Base-by-base conservation (phyloP, 2,888 invertebrate species). In the Cheilosia urbana region DNA sequence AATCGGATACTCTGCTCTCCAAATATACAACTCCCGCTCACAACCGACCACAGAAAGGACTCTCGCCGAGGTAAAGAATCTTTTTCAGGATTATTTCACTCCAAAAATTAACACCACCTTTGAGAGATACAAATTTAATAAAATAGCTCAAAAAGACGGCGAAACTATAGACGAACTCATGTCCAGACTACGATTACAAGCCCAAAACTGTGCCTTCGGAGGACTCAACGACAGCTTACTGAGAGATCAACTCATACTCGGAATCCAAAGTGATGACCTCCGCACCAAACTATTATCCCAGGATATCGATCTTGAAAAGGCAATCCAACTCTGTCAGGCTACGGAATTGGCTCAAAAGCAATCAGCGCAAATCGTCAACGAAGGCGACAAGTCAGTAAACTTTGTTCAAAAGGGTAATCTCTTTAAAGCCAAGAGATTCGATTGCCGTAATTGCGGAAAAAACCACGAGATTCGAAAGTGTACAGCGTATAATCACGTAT, bases 51-150 rank as follows among this genome's bases (percentile, higher is more conserved):
- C 60, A 6, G 11, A 71, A 15, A 49, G 37, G 21, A 75, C 57
- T 19, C 45, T 58, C 7, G 37, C 13, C 17, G 24, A 63, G 55
- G 55, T 68, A 69, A 69, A 60, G n/a, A 55, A 45, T n/a, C 27
- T 19, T 42, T 73, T 73, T 45, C 21, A 73, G n/a, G 7, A 21
- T 21, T 63, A 63, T 55, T 53, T 73, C 34, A 45, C 45, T 6
- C 63, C 45, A n/a, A 73, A 62, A 63, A 49, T 63, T 55, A 73
- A 73, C 55, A 49, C 51, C 2, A 63, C 60, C 5, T 62, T 60
- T 13, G 53, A 72, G 72, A 15, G 60, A 13, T 60, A 72, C 27
- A 72, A 72, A 72, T 72, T 72, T 15, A n/a, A n/a, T n/a, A n/a
- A n/a, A n/a, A n/a, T n/a, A n/a, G n/a, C n/a, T n/a, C n/a, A n/a